phyloP scores from a whole-genome alignment of 2,888 invertebrate genomes.

The Macrophya alboannulata region DNA sequence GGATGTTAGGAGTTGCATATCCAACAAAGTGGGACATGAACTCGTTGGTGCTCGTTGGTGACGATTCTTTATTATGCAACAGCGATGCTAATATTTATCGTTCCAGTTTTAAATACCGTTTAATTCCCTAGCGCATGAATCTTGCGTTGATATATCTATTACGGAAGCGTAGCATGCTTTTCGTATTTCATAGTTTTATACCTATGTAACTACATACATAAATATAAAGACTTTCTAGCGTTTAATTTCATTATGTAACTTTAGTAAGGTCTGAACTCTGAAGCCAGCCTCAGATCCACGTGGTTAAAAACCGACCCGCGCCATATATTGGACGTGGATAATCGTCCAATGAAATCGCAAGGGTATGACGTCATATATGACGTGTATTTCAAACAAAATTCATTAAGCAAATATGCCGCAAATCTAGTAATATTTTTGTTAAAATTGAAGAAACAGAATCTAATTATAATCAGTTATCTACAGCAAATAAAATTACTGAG shows the following conservation, averaged over 20 bases:
- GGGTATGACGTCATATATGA: constrained; percentile 21
- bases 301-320: constrained; percentile 21
- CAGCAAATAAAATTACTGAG: not conserved
- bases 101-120: not conserved
- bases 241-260: constrained; percentile 17
- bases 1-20: not conserved
- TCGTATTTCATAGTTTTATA: not conserved
- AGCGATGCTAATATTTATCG: not conserved
- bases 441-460: not conserved
- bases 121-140: not conserved
- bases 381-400: not conserved
- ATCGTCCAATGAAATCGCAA: not conserved
- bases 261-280: constrained; percentile 25
- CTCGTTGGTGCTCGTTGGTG: no score
- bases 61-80: not conserved
- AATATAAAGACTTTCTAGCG: not conserved
- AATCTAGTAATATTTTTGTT: not conserved
- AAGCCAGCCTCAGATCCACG: constrained; percentile 43
- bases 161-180: constrained; percentile 3
- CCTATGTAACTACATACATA: not conserved
- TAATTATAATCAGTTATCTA: not conserved
- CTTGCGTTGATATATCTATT: not conserved
- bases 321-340: no score
- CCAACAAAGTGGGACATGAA: not conserved
- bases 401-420: not conserved